These are phyloP conservation scores for Acanthosoma haemorrhoidale DNA, from an alignment of 2,888 invertebrate genomes.

Conservation along the genomic window DNA sequence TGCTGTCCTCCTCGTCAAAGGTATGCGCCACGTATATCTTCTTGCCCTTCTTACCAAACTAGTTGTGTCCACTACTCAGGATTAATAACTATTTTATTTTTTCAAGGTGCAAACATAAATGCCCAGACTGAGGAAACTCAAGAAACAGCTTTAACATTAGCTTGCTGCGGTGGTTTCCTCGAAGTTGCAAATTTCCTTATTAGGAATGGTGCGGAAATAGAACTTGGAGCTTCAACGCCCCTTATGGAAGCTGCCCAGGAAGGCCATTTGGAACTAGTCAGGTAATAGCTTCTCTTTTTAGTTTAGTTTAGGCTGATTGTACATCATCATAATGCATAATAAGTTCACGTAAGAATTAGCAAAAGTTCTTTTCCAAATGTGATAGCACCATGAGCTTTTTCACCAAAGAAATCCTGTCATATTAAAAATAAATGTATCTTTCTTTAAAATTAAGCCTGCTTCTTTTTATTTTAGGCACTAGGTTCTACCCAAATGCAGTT, in stretches of 20 bases:
- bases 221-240: constrained; percentile 91
- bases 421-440: too few relatives aligned
- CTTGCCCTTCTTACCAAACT: neutral
- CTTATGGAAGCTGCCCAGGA: constrained; percentile 99
- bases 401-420: too few relatives aligned
- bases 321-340: too few relatives aligned
- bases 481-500: too few relatives aligned
- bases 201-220: constrained; percentile 90
- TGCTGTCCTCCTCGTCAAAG: constrained; percentile 82
- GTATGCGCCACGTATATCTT: constrained; percentile 45
- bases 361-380: too few relatives aligned
- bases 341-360: too few relatives aligned
- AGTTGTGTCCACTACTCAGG: neutral
- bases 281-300: constrained; percentile 56
- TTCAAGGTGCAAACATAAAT: constrained; percentile 77
- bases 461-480: too few relatives aligned
- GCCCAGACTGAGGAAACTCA: constrained; percentile 98
- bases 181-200: constrained; percentile 94
- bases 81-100: neutral
- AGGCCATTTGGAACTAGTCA: constrained; percentile 88
- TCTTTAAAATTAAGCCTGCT: too few relatives aligned
- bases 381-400: too few relatives aligned
- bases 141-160: constrained; percentile 89
- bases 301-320: too few relatives aligned
- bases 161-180: constrained; percentile 90